Evolutionary conservation across 2,797 vertebrate species (phyloP), one percentile per base, ranked within the genome.

Genomic region (Podargus strigoides): DNA sequence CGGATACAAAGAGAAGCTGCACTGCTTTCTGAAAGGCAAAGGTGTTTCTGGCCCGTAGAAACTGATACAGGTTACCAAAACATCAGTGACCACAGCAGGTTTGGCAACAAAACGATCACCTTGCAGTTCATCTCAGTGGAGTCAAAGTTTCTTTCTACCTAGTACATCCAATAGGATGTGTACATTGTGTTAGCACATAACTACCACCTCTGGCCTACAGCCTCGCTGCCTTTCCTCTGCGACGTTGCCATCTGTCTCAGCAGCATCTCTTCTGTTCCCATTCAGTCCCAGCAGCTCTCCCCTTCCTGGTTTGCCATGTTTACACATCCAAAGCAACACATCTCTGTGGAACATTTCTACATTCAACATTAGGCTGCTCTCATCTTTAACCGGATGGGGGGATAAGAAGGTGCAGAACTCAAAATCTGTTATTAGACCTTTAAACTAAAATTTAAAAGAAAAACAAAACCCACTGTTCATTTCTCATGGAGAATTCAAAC

Each of bases 401-500:
- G 87, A 89, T 32, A 84, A 78, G 74, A 82, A 84, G 83, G 77
- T 95, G 91, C 91, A 58, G 60, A 94, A 91, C 55, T 80, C 81
- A 89, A 81, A 84, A 49, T 68, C 85, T 76, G 60, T 94, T 92
- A 68, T 94, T 86, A 89, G 74, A 90, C 63, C 56, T 89, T 95
- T 58, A 93, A 95, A 90, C 93, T 88, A 89, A 93, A 94, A 80
- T 84, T 26, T 26, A 62, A 77, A 87, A 70, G 32, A 55, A 88
- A 58, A 68, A 9, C 42, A 37, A 62, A 62, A 22, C 3, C 13
- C 44, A 30, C 56, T 53, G 81, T 95, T 95, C 69, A 67, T 85
- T 97, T 97, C 97, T 97, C 96, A 96, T 74, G 95, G 96, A 97
- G 94, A 97, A 96, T 95, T 85, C 90, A 92, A 87, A 96, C 64